Percentiles rank a stretch among this genome's conserved stretches.
These are phyloP conservation scores for Neolamprologus brichardi DNA, from an alignment of 2,113 vertebrate species.

Conservation along the genomic window DNA sequence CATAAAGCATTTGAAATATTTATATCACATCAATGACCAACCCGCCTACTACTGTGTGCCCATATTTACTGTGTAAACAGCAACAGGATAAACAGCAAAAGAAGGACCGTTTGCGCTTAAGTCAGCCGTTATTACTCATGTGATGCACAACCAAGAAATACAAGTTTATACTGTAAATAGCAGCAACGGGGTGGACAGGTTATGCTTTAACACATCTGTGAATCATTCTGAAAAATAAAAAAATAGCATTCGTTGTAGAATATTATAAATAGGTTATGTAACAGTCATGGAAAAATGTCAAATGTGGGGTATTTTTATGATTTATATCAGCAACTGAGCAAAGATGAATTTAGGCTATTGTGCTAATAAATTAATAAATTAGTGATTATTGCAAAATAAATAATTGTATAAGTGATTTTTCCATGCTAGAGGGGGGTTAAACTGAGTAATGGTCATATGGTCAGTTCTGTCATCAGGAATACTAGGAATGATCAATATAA, in stretches of 20 bases:
- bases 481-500: background rate
- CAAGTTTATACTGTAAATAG: background rate
- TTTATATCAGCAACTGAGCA: background rate
- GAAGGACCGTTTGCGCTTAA: background rate
- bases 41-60: background rate
- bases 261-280: background rate
- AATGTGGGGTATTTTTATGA: background rate
- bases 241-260: background rate
- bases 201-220: background rate
- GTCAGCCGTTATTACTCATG: background rate
- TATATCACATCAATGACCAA: background rate
- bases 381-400: background rate
- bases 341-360: background rate
- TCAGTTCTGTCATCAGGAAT: background rate
- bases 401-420: background rate
- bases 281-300: background rate
- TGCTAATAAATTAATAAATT: background rate
- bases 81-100: background rate
- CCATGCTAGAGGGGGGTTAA: background rate
- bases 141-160: background rate
- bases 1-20: background rate
- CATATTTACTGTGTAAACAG: background rate
- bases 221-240: background rate
- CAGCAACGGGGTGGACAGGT: background rate
- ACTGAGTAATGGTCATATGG: background rate